Evolutionary conservation across 2,113 vertebrate genomes (phyloP), one percentile per base, ranked within the genome.

Genomic region (Oncorhynchus clarkii): DNA sequence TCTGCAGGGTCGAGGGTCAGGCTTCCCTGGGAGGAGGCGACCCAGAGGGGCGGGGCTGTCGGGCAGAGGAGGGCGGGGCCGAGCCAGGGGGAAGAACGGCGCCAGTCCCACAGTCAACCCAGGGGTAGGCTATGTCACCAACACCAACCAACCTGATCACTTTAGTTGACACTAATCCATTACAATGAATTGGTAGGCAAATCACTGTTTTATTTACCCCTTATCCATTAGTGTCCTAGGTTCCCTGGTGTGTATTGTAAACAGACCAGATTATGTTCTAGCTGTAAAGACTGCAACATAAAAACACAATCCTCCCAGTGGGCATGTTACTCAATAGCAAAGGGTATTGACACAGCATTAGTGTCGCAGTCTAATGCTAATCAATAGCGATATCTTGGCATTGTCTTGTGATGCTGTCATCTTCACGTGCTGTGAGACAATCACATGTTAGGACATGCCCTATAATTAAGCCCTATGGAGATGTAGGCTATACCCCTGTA

Each of bases 61-160:
- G 1, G 97, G 97, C 76, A 88, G 97, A 88, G 95, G 97, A 39
- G 97, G 97, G 85, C 94, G 97, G 83, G 97, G 97, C 67, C 93
- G 97, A 78, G 97, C 97, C 71, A 98, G 97, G 83, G 87, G 97
- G 85, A 99, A 98, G 82, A 95, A 94, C 74, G 96, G 96, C 75
- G 90, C 94, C 0, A 93, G 95, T 86, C 91, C 95, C 31, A 85
- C 95, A 75, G 90, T 96, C 78, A 87, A 94, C 77, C 96, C 96
- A 65, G 97, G 97, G 93, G 97, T 99, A 94, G 88, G 94, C 34
- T 27, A 69, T 83, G 39, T 48, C 57, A 6, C 71, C 26, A 26
- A 67, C 27, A 45, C 39, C 9, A 45, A 45, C 39, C 39, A 45
- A 45, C 39, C 39, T 45, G 39, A 45, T 45, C 39, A 45, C 39